Evolutionary conservation across 2,888 invertebrate genomes (phyloP), one percentile per base, ranked within the genome.

Genomic region (Dolomedes plantarius): DNA sequence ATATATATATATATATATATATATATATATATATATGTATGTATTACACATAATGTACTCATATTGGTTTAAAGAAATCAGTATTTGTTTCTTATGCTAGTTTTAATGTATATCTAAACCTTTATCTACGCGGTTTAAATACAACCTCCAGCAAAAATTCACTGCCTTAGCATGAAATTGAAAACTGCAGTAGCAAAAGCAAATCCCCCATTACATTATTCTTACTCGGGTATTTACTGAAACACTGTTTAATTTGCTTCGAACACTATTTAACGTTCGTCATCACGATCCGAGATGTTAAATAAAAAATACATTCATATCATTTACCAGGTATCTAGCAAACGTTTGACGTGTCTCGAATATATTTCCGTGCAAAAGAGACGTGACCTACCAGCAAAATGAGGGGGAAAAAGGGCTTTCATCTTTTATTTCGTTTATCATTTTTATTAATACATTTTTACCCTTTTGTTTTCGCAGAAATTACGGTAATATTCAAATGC

Each of bases 281-380:
- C 23, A 56, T 56, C 56, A 56, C 56, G 56, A 56, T 56, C 11
- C 3, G 11, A 1, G 23, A 56, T 56, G 56, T 56, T 56, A 56
- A 56, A 56, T 56, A 56, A 56, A 56, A 56, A 56, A 56, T 56
- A 56, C 56, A 56, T 56, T 56, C 56, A 56, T 56, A 56, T 56
- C 56, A 56, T 56, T 56, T 56, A 56, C 56, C 56, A 23, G 56
- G 56, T 56, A 56, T 56, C 56, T 23, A 56, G 56, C 56, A 56
- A 56, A 23, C 19, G 56, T 56, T 56, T 56, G 19, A 56, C 56
- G 56, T 56, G 56, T 56, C 56, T 56, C 56, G 56, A 56, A 56
- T 56, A 56, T 11, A 56, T 56, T 56, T 56, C 23, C 56, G 5
- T 23, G 56, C 19, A 1, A 36, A 56, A 23, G 56, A 56, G 56